Base-by-base conservation (phyloP, 2,797 vertebrate genomes). In the Acrossocheilus fasciatus region DNA sequence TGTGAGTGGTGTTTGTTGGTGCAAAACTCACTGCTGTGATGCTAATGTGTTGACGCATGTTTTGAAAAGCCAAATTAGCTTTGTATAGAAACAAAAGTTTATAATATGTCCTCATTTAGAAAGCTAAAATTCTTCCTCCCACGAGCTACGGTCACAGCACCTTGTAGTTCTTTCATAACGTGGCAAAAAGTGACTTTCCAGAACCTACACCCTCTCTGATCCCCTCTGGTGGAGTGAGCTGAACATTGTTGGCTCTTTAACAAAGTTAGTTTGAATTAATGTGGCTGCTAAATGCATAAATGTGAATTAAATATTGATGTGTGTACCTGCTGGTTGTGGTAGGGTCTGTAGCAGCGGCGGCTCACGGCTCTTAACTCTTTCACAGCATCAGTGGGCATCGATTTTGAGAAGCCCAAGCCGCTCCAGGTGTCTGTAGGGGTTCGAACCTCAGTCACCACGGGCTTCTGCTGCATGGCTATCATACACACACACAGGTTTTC, bases 361-460 rank as follows among this genome's bases (percentile, higher is more conserved):
- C 93, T 94, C 79, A 96, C 90, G 83, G 92, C 94, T 66, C 95
- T 95, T 8, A 96, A 93, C 88, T 96, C 96, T 87, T 95, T 96
- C 12, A 96, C 85, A 0, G 96, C 95, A 73, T 96, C 96, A 0
- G 95, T 94, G 2, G 96, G 96, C 96, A 96, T 96, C 5, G 96
- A 96, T 88, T 96, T 96, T 50, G 96, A 96, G 91, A 96, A 96
- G 84, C 96, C 96, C 4, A 96, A 93, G n/a, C 96, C 96, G 26
- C 96, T 96, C 96, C 96, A 96, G 0, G 95, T 96, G 92, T 96
- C 96, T 4, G 96, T 96, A 64, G 96, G 96, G 0, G 94, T 96
- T 81, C 92, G 94, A 23, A 96, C 95, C 89, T 96, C 95, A 1
- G 95, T 96, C 89, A 95, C 94, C 73, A 96, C 93, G 0, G 96